Conservation (phyloP, 2,113 vertebrate genomes). For the Notiomystis cincta region DNA sequence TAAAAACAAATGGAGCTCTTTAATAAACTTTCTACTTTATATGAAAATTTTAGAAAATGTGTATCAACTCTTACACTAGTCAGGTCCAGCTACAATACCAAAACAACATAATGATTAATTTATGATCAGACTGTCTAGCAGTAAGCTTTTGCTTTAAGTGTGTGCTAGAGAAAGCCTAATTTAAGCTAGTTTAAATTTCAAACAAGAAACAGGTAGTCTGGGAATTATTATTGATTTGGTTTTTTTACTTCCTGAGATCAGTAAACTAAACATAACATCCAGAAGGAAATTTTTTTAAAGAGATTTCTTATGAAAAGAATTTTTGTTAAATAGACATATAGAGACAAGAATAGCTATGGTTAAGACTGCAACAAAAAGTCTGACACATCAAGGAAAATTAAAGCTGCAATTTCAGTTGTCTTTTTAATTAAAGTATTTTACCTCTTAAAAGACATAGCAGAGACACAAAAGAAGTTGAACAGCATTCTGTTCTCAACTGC, state of each 20-base stretch:
- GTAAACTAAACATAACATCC: neutral
- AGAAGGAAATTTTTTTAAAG: neutral
- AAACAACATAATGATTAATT: constrained; percentile 8
- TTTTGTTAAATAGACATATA: neutral
- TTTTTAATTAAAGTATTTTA: constrained; percentile 20
- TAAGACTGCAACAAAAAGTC: neutral
- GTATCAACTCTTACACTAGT: neutral
- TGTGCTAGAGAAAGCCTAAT: neutral
- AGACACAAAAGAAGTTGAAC: neutral
- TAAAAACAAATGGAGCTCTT: neutral
- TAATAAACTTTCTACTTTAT: neutral
- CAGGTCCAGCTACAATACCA: neutral
- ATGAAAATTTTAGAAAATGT: neutral
- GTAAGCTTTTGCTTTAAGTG: neutral
- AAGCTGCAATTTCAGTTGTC: neutral
- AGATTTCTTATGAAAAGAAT: neutral
- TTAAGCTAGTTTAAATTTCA: neutral
- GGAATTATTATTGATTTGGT: neutral
- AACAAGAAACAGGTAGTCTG: neutral
- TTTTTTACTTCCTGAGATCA: neutral
- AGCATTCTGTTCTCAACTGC: neutral
- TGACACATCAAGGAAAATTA: neutral
- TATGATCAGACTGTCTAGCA: neutral
- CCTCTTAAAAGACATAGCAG: neutral
- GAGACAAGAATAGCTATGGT: neutral